Conservation (phyloP, 2,888 invertebrate species). For the Parascotia fuliginaria region DNA sequence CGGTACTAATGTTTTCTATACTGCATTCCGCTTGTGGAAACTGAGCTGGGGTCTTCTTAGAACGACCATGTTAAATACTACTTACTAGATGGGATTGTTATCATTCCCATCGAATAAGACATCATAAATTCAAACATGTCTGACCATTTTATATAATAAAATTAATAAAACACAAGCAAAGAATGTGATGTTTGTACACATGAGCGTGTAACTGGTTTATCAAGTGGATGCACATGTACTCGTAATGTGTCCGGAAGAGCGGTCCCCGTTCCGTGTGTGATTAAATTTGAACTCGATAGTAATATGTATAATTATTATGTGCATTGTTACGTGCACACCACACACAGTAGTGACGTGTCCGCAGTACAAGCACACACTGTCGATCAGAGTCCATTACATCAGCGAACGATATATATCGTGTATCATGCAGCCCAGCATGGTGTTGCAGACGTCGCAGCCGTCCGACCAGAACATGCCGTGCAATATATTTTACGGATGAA, state of each 20-base stretch:
- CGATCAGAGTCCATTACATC: slow-evolving; percentile 3
- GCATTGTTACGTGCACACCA: background rate
- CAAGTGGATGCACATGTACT: background rate
- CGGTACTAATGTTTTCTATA: slow-evolving; percentile 37
- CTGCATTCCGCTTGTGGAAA: slow-evolving; percentile 39
- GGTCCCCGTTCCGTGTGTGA: slow-evolving; percentile 21
- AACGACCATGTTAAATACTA: background rate
- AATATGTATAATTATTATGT: background rate
- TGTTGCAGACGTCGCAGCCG: background rate
- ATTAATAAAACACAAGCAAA: too few species aligned
- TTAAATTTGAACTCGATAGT: slow-evolving; percentile 12
- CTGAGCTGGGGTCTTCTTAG: background rate
- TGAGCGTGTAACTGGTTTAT: too few species aligned
- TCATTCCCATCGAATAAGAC: too few species aligned
- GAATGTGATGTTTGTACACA: too few species aligned
- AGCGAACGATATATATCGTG: background rate
- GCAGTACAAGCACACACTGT: background rate
- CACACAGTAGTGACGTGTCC: slow-evolving; percentile 4
- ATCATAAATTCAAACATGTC: too few species aligned
- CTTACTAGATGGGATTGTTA: background rate
- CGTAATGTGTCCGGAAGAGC: slow-evolving; percentile 24
- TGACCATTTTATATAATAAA: too few species aligned
- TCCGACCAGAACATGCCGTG: background rate
- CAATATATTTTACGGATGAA: background rate
- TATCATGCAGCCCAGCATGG: background rate